Percentiles rank a stretch among this genome's conserved stretches.
phyloP scores from a whole-genome alignment of 2,888 invertebrate genomes.

The Caenorhabditis zanzibari region DNA sequence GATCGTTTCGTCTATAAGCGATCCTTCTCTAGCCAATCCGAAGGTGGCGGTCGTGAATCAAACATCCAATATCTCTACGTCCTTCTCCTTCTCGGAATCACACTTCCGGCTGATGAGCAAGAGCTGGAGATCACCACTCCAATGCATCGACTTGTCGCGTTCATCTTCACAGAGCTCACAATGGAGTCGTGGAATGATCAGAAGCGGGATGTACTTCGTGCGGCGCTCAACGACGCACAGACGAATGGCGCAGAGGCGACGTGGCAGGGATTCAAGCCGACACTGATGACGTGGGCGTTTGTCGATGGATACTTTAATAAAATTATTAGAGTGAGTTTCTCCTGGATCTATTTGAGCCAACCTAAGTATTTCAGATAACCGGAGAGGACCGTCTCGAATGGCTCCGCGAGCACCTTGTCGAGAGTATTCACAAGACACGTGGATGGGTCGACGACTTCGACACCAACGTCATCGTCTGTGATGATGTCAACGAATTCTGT shows the following conservation, averaged over 20 bases:
- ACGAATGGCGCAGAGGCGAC: constrained; percentile 14
- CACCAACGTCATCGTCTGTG: constrained; percentile 46
- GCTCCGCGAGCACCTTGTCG: constrained; percentile 66
- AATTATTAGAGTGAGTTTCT: constrained; percentile 67
- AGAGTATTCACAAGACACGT: constrained; percentile 65
- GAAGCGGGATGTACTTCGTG: constrained; percentile 65
- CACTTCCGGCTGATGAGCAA: constrained; percentile 65
- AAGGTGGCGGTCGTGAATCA: constrained; percentile 87
- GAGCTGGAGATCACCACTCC: constrained; percentile 36
- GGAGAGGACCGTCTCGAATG: constrained; percentile 68
- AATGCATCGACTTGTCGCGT: constrained; percentile 61
- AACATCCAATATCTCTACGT: constrained; percentile 92
- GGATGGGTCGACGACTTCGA: constrained; percentile 70
- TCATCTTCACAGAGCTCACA: constrained; percentile 71
- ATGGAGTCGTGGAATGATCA: constrained; percentile 69
- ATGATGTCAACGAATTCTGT: constrained; percentile 44
- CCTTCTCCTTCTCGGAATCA: constrained; percentile 70
- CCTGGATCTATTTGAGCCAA: neutral
- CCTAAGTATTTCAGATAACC: constrained; percentile 55
- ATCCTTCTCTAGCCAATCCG: constrained; percentile 97
- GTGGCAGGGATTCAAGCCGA: constrained; percentile 49
- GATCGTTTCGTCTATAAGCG: constrained; percentile 83
- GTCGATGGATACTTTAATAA: constrained; percentile 71
- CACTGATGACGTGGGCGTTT: constrained; percentile 71
- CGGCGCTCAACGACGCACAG: constrained; percentile 53